Evolutionary conservation across 2,888 invertebrate species (phyloP), one percentile per base, ranked within the genome.

Genomic region (Resseliella maxima): DNA sequence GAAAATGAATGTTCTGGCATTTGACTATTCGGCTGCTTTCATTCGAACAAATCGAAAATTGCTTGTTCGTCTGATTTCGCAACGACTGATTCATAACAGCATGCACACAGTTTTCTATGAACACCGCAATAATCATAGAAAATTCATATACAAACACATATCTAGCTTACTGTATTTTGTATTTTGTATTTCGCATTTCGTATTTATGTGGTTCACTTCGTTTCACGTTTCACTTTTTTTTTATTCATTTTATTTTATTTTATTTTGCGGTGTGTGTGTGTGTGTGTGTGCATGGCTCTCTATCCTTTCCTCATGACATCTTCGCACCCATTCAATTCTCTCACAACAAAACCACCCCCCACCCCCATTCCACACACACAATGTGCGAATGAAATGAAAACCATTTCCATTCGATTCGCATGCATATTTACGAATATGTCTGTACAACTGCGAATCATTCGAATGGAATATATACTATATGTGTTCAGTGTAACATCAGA

Each of bases 381-480:
- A n/a, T n/a, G n/a, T n/a, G n/a, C 46, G 46, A 18, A 31, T 59
- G 59, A 35, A 15, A 21, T 18, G 46, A 50, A 31, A 72, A 18
- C 72, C 72, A 72, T 72, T 72, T 72, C 31, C 31, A 72, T 72
- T 72, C 72, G 72, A 72, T 72, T 72, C 72, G 72, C 72, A 72
- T 72, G 72, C 72, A 72, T 72, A 72, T 72, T 72, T 35, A 72
- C 72, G 35, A 72, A 72, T 72, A 72, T 72, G 35, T 21, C 21
- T 2, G 18, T 31, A 0, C 72, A 50, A 50, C 15, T 50, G 46
- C 15, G 72, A 31, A 72, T 35, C 72, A 15, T 72, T 72, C 72
- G 18, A 72, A 31, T 72, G 72, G 35, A 72, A 72, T 72, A 72
- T 35, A 50, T 21, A 12, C 50, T 27, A 8, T 35, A 27, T 18